These are phyloP conservation scores for Danio aesculapii DNA, from an alignment of 2,797 vertebrate species.

Conservation along the genomic window DNA sequence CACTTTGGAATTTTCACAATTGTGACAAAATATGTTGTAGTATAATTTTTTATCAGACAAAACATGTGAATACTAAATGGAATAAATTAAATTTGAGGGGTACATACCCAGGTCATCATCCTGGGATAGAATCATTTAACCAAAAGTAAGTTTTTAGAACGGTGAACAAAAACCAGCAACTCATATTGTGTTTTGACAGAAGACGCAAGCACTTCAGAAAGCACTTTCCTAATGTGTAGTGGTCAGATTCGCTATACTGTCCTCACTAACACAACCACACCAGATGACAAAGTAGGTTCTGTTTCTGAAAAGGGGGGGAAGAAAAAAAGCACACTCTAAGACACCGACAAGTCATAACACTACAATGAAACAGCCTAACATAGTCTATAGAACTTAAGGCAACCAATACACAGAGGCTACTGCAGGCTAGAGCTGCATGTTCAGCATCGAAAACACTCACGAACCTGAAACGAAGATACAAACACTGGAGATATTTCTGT, in stretches of 20 bases:
- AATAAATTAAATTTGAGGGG: neutral
- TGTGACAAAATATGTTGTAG: conserved; percentile 25
- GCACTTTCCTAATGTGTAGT: conserved; percentile 8
- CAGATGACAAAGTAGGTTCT: conserved; percentile 25
- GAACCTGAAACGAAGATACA: conserved; percentile 42
- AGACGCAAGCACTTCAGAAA: conserved; percentile 28
- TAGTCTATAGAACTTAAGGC: conserved; percentile 59
- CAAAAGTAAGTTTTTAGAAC: conserved; percentile 17
- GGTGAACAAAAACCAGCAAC: neutral
- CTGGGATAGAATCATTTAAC: conserved; percentile 1
- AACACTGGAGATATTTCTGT: conserved; percentile 53
- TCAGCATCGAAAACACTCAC: conserved; percentile 37
- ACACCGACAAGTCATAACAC: conserved; percentile 41
- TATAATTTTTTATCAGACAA: conserved; percentile 1
- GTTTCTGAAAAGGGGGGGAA: conserved; percentile 5
- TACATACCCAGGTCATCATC: neutral
- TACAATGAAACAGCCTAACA: conserved; percentile 42
- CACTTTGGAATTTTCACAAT: conserved; percentile 38
- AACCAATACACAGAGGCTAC: conserved; percentile 56
- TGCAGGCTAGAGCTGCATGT: conserved; percentile 52
- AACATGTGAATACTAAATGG: conserved; percentile 9
- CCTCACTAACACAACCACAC: conserved; percentile 31
- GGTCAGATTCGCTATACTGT: conserved; percentile 22
- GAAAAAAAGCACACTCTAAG: conserved; percentile 29
- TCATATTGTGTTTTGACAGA: neutral